Conservation (phyloP, 2,797 vertebrate genomes). For the Enteromius radiatus region DNA sequence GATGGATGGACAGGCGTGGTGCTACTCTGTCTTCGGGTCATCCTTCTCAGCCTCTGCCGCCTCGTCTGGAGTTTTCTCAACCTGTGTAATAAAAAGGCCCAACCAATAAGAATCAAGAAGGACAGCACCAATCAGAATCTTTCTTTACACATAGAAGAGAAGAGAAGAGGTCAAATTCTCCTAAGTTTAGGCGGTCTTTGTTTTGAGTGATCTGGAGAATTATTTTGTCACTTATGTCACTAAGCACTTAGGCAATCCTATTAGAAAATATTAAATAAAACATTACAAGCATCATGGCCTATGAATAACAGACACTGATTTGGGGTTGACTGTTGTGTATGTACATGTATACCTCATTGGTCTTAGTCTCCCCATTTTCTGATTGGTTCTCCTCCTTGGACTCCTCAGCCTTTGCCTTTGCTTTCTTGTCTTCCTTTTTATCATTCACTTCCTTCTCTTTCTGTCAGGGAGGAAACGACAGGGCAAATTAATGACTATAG, state of each 20-base stretch:
- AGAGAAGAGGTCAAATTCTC: not conserved
- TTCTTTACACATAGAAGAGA: not conserved
- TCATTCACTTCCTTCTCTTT: constrained; percentile 82
- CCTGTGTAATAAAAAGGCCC: constrained; percentile 63
- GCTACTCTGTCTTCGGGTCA: constrained; percentile 78
- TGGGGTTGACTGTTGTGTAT: not conserved
- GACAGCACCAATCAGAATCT: constrained; percentile 25
- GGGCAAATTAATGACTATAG: not conserved
- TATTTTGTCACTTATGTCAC: not conserved
- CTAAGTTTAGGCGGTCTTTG: not conserved
- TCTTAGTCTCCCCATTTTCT: constrained; percentile 85
- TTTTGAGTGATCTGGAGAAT: not conserved
- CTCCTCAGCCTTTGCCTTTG: constrained; percentile 75
- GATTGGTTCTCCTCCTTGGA: constrained; percentile 81
- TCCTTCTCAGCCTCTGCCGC: constrained; percentile 72
- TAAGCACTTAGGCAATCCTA: not conserved
- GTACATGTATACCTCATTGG: constrained; percentile 74
- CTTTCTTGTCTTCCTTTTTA: constrained; percentile 79
- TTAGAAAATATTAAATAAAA: not conserved
- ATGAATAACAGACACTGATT: not conserved
- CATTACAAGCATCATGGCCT: not conserved
- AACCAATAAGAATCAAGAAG: constrained; percentile 25
- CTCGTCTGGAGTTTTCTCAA: constrained; percentile 76
- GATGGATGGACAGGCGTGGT: constrained; percentile 50
- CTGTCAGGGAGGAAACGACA: constrained; percentile 61